These are phyloP conservation scores for Diuraphis noxia DNA, from an alignment of 1,140 invertebrate genomes.

Conservation along the genomic window DNA sequence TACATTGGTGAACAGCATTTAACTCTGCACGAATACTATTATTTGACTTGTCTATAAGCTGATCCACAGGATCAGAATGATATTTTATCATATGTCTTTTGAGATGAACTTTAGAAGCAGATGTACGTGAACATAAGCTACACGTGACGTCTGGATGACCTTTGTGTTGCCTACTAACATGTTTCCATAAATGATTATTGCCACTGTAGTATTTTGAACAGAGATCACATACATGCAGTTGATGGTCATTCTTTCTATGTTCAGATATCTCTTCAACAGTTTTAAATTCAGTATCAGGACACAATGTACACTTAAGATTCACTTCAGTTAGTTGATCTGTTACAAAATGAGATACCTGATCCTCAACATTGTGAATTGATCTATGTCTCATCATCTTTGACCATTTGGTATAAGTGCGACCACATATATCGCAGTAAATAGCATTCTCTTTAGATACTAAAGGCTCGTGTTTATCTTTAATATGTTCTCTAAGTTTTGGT, in stretches of 20 bases:
- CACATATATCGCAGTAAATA: conserved; percentile 65
- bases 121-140: conserved; percentile 66
- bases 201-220: conserved; percentile 68
- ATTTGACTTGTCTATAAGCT: conserved; percentile 49
- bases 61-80: conserved; percentile 60
- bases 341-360: conserved; percentile 53
- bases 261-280: conserved; percentile 64
- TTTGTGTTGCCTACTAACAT: conserved; percentile 68
- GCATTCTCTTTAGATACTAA: conserved; percentile 61
- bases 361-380: conserved; percentile 61
- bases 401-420: conserved; percentile 64
- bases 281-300: conserved; percentile 61
- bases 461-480: conserved; percentile 63
- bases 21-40: conserved; percentile 17
- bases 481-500: conserved; percentile 61
- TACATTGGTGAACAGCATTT: conserved; percentile 56
- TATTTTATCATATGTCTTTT: conserved; percentile 67
- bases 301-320: conserved; percentile 62
- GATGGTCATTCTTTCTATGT: conserved; percentile 64
- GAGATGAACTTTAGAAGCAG: conserved; percentile 66
- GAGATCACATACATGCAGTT: conserved; percentile 67
- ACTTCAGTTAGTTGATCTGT: conserved; percentile 45
- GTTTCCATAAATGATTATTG: conserved; percentile 69
- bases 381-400: conserved; percentile 65
- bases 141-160: conserved; percentile 67